These are phyloP conservation scores for Cylloceria caligata DNA, from an alignment of 2,888 invertebrate genomes.

Conservation along the genomic window DNA sequence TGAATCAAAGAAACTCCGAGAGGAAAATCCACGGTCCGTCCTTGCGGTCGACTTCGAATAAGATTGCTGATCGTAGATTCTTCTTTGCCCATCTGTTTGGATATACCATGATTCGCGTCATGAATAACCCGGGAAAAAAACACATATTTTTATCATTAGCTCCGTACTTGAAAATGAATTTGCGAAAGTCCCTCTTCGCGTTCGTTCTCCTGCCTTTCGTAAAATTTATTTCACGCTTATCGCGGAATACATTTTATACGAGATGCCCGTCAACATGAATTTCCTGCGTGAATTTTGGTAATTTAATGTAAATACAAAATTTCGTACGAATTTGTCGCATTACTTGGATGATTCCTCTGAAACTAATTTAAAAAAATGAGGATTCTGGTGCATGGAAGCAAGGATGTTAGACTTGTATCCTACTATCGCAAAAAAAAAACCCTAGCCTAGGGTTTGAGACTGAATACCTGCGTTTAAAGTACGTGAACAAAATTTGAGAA, in stretches of 20 bases:
- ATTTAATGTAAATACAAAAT: neutral
- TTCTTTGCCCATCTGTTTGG: constrained; percentile 82
- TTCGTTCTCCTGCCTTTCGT: neutral
- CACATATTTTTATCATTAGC: constrained; percentile 68
- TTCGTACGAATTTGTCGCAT: neutral
- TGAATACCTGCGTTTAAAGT: too few relatives aligned
- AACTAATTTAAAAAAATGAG: constrained; percentile 2
- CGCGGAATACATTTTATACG: neutral
- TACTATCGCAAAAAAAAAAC: neutral
- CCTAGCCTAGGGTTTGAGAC: neutral
- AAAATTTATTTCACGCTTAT: neutral
- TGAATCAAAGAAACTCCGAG: constrained; percentile 94
- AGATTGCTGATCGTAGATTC: constrained; percentile 84
- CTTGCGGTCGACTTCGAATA: constrained; percentile 82
- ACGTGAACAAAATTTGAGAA: too few relatives aligned
- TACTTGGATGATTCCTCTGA: constrained; percentile 6
- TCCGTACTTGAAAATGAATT: constrained; percentile 13
- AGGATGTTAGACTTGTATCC: constrained; percentile 18
- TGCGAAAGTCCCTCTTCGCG: constrained; percentile 6
- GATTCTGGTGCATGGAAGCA: constrained; percentile 24
- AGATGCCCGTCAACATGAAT: neutral
- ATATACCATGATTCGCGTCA: constrained; percentile 62
- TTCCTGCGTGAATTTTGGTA: neutral
- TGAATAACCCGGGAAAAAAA: constrained; percentile 77
- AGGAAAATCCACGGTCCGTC: constrained; percentile 89